Conservation (phyloP, 2,797 vertebrate species). For the Spatula clypeata region DNA sequence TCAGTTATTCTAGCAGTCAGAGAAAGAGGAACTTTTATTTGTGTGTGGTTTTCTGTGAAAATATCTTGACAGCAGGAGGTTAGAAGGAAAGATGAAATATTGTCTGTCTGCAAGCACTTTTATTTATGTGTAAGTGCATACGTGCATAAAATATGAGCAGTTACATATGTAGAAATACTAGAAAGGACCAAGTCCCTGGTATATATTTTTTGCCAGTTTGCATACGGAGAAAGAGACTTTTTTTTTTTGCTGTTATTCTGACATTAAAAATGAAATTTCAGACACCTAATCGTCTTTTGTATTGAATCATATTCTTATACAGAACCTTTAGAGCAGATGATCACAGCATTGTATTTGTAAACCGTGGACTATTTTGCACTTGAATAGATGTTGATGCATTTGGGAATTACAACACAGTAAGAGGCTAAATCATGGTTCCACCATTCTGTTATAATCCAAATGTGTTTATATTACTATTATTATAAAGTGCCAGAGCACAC, state of each 20-base stretch:
- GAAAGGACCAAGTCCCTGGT: slow-evolving; percentile 36
- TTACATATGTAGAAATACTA: slow-evolving; percentile 25
- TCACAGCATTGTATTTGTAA: slow-evolving; percentile 5
- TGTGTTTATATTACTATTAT: slow-evolving; percentile 64
- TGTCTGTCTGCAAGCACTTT: slow-evolving; percentile 47
- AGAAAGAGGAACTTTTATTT: slow-evolving; percentile 51
- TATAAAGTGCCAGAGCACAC: slow-evolving; percentile 43
- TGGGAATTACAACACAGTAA: slow-evolving; percentile 48
- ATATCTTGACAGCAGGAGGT: slow-evolving; percentile 59
- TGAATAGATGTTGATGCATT: slow-evolving; percentile 62
- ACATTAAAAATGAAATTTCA: slow-evolving; percentile 67
- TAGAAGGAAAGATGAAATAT: slow-evolving; percentile 68
- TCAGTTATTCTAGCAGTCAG: not conserved
- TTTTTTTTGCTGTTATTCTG: slow-evolving; percentile 60
- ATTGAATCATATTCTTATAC: slow-evolving; percentile 45
- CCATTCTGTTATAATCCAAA: slow-evolving; percentile 52
- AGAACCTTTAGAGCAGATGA: slow-evolving; percentile 38
- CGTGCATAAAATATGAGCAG: slow-evolving; percentile 47
- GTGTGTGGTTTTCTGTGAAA: slow-evolving; percentile 39
- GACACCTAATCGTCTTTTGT: slow-evolving; percentile 46
- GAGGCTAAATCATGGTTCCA: slow-evolving; percentile 51
- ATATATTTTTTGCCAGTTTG: slow-evolving; percentile 32
- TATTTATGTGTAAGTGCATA: slow-evolving; percentile 49
- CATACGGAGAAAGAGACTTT: slow-evolving; percentile 51
- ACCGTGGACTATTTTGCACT: slow-evolving; percentile 56